phyloP scores from a whole-genome alignment of 64 coral and sea anemone species.

The Anthopleura sola region DNA sequence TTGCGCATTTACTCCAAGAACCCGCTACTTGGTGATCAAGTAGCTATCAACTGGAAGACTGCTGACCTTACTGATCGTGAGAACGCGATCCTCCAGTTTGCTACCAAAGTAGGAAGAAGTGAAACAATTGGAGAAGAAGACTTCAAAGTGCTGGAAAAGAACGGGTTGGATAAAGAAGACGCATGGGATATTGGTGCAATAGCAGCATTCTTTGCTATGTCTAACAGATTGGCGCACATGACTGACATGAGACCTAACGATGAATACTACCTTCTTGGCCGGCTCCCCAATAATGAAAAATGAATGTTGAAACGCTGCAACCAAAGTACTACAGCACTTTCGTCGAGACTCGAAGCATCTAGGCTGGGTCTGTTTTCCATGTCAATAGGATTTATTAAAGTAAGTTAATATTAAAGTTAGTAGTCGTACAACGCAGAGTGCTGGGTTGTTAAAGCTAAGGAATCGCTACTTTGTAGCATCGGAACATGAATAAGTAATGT shows the following conservation, averaged over 20 bases:
- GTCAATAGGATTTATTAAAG: too few relatives aligned
- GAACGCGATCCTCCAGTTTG: slow-evolving; percentile 88
- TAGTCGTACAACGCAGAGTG: too few relatives aligned
- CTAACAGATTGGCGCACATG: slow-evolving; percentile 85
- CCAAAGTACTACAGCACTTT: too few relatives aligned
- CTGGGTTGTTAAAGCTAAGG: too few relatives aligned
- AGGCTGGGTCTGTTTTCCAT: too few relatives aligned
- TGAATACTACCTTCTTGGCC: slow-evolving; percentile 83
- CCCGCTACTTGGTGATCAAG: slow-evolving; percentile 81
- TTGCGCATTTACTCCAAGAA: slow-evolving; percentile 90
- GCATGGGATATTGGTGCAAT: slow-evolving; percentile 92
- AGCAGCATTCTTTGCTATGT: slow-evolving; percentile 86
- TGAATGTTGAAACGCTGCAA: too few relatives aligned
- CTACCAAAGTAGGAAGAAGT: slow-evolving; percentile 56
- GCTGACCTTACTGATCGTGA: slow-evolving; percentile 82
- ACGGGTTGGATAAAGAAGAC: slow-evolving; percentile 72
- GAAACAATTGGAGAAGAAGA: slow-evolving; percentile 80
- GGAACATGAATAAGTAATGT: too few relatives aligned
- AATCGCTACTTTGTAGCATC: too few relatives aligned
- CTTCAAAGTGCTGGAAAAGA: slow-evolving; percentile 53
- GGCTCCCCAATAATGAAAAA: slow-evolving; percentile 47
- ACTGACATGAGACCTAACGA: slow-evolving; percentile 83
- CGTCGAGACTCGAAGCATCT: too few relatives aligned
- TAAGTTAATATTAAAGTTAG: too few relatives aligned
- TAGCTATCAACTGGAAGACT: slow-evolving; percentile 79